A percentile compares a stretch with the other conserved stretches of the same genome.
Evolutionary conservation across 2,113 vertebrate genomes (phyloP).

Genomic region (Xiphophorus couchianus): DNA sequence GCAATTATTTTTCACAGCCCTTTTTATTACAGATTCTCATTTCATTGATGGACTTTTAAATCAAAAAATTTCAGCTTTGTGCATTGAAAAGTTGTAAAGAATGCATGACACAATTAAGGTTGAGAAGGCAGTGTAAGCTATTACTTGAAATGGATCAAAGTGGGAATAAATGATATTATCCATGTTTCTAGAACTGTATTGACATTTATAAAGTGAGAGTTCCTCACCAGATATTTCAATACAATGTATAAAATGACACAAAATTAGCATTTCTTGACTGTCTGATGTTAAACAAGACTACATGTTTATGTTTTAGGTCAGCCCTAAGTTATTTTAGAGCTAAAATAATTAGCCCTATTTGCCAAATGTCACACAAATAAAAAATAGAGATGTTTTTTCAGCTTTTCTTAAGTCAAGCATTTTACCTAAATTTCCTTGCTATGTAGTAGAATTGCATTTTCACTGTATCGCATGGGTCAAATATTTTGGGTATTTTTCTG

Average conservation of each 20-base stretch:
- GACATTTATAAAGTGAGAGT: not conserved
- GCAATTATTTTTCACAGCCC: slow-evolving; percentile 45
- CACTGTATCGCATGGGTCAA: not conserved
- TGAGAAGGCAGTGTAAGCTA: slow-evolving; percentile 85
- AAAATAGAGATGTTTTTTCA: not conserved
- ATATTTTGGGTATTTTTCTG: not conserved
- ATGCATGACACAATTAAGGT: slow-evolving; percentile 72
- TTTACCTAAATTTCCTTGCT: not conserved
- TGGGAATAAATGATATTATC: slow-evolving; percentile 50
- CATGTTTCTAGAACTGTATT: slow-evolving; percentile 29
- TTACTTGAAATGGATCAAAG: slow-evolving; percentile 80
- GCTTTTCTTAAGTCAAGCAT: not conserved
- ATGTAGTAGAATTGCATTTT: not conserved
- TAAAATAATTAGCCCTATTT: not conserved
- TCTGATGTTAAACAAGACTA: not conserved
- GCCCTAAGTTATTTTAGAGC: no score
- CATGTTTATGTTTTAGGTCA: not conserved
- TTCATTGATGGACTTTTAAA: slow-evolving; percentile 58
- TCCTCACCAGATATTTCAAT: not conserved
- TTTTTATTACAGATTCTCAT: slow-evolving; percentile 46
- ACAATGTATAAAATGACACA: not conserved
- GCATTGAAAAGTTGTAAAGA: slow-evolving; percentile 78
- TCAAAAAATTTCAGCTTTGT: slow-evolving; percentile 71
- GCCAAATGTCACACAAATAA: not conserved
- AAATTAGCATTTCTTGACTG: not conserved